These are phyloP conservation scores for Acrocephalus scirpaceus DNA, from an alignment of 2,797 vertebrate genomes.

Conservation along the genomic window DNA sequence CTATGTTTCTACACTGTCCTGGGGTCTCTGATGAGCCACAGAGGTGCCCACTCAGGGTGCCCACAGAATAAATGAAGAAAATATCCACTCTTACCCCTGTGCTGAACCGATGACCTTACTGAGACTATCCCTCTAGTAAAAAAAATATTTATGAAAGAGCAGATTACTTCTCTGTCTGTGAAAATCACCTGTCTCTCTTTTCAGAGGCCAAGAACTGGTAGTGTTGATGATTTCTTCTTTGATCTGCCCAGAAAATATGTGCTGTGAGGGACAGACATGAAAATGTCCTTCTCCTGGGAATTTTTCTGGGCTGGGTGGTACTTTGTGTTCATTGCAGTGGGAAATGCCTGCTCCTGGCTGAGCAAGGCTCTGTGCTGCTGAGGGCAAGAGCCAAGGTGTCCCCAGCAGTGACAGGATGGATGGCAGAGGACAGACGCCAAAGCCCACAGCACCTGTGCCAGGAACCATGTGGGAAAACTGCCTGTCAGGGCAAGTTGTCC, in stretches of 20 bases:
- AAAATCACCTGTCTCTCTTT: background rate
- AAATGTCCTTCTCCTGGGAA: background rate
- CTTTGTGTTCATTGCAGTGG: rapidly evolving
- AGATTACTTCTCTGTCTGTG: background rate
- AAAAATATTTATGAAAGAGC: background rate
- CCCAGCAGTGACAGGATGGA: background rate
- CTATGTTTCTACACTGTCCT: background rate
- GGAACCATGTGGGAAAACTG: background rate
- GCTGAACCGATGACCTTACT: background rate
- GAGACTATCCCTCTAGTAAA: background rate
- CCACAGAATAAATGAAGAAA: background rate
- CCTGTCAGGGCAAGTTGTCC: background rate
- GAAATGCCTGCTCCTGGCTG: background rate
- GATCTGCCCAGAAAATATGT: rapidly evolving
- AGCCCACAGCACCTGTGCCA: background rate
- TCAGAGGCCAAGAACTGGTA: background rate
- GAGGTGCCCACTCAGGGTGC: background rate
- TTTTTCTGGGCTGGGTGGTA: rapidly evolving
- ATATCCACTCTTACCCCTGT: background rate
- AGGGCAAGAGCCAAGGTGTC: background rate
- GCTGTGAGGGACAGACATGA: background rate
- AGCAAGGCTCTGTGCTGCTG: background rate
- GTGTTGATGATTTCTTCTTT: background rate
- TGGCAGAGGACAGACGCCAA: rapidly evolving
- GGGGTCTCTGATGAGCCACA: background rate